A percentile compares a stretch with the other conserved stretches of the same genome.
Conservation (phyloP, 2,113 vertebrate species). For the Thamnaconus septentrionalis region DNA sequence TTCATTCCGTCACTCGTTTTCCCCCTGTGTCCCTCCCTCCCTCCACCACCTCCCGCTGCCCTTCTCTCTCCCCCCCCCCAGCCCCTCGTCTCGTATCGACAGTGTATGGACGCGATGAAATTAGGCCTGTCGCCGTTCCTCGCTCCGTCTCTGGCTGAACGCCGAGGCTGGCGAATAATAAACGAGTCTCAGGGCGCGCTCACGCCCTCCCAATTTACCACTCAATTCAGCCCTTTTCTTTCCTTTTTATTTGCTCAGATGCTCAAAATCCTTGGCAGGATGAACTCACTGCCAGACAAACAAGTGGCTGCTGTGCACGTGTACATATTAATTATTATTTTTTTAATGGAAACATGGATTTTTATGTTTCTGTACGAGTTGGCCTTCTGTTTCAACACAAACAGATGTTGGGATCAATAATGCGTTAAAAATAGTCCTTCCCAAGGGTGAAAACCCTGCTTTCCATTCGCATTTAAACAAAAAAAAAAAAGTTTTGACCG, state of each 20-base stretch:
- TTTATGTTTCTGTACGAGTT: too few relatives aligned
- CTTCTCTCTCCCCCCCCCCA: neutral
- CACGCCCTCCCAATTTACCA: slow-evolving; percentile 51
- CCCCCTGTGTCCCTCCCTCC: neutral
- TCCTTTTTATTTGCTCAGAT: slow-evolving; percentile 7
- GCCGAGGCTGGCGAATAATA: slow-evolving; percentile 31
- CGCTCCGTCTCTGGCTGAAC: neutral
- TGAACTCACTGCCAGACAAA: neutral
- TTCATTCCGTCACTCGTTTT: slow-evolving; percentile 7
- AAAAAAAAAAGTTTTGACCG: too few relatives aligned
- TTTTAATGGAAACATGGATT: too few relatives aligned
- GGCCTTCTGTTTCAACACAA: too few relatives aligned
- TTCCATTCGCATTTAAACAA: too few relatives aligned
- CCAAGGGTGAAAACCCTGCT: too few relatives aligned
- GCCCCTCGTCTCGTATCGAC: neutral
- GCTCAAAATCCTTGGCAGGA: slow-evolving; percentile 20
- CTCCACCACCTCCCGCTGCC: slow-evolving; percentile 23
- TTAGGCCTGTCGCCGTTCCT: slow-evolving; percentile 23
- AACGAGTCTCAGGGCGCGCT: slow-evolving; percentile 36
- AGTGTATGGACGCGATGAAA: slow-evolving; percentile 14
- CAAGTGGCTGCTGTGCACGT: too few relatives aligned
- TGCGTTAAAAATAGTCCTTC: too few relatives aligned
- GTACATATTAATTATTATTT: too few relatives aligned
- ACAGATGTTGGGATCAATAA: too few relatives aligned
- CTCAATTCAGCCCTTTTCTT: slow-evolving; percentile 46